Base-by-base conservation (phyloP, 2,113 vertebrate genomes). In the Zootoca vivipara region DNA sequence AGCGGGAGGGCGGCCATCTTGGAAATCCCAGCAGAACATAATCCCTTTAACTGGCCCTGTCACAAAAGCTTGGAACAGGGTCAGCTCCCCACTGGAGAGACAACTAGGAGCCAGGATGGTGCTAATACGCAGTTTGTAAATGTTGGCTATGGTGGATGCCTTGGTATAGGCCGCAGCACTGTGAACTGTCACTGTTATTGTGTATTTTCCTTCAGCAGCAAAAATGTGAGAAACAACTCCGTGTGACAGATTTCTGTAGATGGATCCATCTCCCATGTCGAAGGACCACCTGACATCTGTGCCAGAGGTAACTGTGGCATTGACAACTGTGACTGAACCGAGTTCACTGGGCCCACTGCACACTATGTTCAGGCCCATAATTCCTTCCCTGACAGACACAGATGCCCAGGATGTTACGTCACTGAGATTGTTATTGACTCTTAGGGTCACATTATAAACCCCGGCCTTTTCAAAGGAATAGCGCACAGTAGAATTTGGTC, bases 11-110 rank as follows among this genome's bases (percentile, higher is more conserved):
- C 91, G 95, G 16, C 91, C 94, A 74, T 97, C 96, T 74, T 96
- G 97, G 91, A 98, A 97, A 56, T 92, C 85, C 97, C 97, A 98
- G n/a, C 89, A 87, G 81, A 97, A 97, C 33, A 73, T 93, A 46
- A 97, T 58, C 10, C 1, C 46, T 56, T 94, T 90, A 82, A 87
- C 4, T 26, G 95, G 95, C 22, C 95, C 95, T 35, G 91, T 95
- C 7, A 97, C 93, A 77, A 91, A 18, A 33, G 95, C 95, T 2
- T 86, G 93, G 62, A 97, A 65, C 56, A 85, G 64, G 3, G 82
- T 82, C 30, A 92, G 88, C 35, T 89, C 86, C 74, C 91, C 93
- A 84, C 90, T 95, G 40, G 89, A 78, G 6, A 96, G 12, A 33
- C 96, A 97, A 62, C 91, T 92, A 10, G 83, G 87, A 7, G 96